Evolutionary conservation across 2,113 vertebrate species (phyloP), one percentile per base, ranked within the genome.

Genomic region (Butastur rufipennis): DNA sequence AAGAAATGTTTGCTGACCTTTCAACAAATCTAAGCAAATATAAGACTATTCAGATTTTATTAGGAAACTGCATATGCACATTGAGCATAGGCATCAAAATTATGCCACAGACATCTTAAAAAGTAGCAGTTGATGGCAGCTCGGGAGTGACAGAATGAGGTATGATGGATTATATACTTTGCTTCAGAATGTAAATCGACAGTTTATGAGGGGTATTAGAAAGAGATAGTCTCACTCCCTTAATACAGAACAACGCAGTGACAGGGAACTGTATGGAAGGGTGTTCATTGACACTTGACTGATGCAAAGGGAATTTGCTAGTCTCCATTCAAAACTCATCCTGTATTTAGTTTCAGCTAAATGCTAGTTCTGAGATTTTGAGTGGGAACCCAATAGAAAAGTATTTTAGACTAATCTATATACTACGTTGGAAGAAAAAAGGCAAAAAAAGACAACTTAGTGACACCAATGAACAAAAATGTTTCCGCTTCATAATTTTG

Each of bases 1-100:
- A 95, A 81, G 91, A 93, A 95, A 79, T 77, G 27, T 75, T 87
- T 92, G 47, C 38, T 92, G 70, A 77, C 85, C n/a, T 93, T 85
- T 85, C 43, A 72, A 42, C 52, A 88, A 77, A 89, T 71, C 20
- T 63, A 86, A 95, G 80, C 50, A 92, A 90, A 78, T 88, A 19
- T 4, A 70, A 83, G 61, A 58, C 32, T 90, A 10, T 53, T 79
- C 43, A 67, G 65, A 65, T 86, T 67, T 78, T 74, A 42, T 68
- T 78, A 91, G 68, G 55, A 86, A 91, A 67, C 31, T 67, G 36
- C 36, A 42, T 45, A 32, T 14, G 29, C 38, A 53, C 25, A 19
- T 20, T 88, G 68, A 68, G 20, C 0, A 1, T 26, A 47, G 48
- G 16, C 53, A 48, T 77, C 32, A 48, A 63, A 85, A 45, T 88